phyloP scores from a whole-genome alignment of 2,888 invertebrate genomes.

The Chymomyza fuscimana region DNA sequence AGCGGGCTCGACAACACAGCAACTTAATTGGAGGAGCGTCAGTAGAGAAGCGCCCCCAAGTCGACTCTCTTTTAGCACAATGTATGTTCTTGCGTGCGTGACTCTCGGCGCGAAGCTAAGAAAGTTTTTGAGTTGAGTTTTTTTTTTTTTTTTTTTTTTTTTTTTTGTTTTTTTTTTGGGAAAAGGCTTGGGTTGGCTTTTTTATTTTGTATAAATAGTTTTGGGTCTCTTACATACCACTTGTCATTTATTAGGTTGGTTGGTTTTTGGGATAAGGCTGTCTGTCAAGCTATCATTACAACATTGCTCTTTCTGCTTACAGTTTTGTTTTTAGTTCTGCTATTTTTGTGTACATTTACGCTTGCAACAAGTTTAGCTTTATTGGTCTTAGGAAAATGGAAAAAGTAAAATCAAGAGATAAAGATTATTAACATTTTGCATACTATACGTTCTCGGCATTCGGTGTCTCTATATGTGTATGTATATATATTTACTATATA shows the following conservation, averaged over 20 bases:
- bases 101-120: constrained; percentile 34
- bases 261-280: constrained; percentile 27
- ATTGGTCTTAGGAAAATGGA: constrained; percentile 39
- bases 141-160: constrained; percentile 4
- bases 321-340: constrained; percentile 24
- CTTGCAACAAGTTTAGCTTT: constrained; percentile 18
- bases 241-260: constrained; percentile 27
- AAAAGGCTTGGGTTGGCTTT: constrained; percentile 4
- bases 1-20: constrained; percentile 50
- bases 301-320: constrained; percentile 39
- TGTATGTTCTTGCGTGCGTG: constrained; percentile 5
- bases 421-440: constrained; percentile 49
- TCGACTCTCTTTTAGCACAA: not conserved
- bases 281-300: constrained; percentile 49
- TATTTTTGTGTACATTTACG: not conserved
- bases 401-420: constrained; percentile 32
- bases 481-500: not conserved
- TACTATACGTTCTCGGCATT: constrained; percentile 45
- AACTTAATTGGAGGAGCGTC: constrained; percentile 20
- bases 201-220: constrained; percentile 24
- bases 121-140: constrained; percentile 35
- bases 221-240: not conserved
- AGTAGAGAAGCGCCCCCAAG: constrained; percentile 22
- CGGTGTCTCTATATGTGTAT: constrained; percentile 29
- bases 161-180: constrained; percentile 4